phyloP scores from a whole-genome alignment of 1,140 invertebrate genomes.

The Caenorhabditis latens region DNA sequence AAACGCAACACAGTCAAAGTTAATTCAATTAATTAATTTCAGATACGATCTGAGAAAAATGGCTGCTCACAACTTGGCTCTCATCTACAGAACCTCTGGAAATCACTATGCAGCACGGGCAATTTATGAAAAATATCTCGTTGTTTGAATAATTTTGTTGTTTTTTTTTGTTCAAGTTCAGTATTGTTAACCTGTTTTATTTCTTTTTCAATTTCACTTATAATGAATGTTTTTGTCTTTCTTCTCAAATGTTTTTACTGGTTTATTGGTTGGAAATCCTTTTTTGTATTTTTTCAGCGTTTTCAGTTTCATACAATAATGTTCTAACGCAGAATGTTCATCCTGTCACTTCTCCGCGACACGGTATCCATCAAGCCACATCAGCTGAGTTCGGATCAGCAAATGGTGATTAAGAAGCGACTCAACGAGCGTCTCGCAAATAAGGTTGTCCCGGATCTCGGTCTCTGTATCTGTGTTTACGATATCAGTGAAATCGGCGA shows the following conservation, averaged over 20 bases:
- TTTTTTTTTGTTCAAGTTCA: conserved; percentile 38
- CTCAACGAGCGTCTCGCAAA: conserved; percentile 56
- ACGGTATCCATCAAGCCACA: conserved; percentile 30
- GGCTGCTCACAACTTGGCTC: conserved; percentile 79
- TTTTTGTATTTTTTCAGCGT: too few relatives aligned
- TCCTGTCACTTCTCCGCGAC: conserved; percentile 7
- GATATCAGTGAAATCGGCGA: conserved; percentile 57
- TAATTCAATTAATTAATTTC: conserved; percentile 24
- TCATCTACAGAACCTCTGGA: conserved; percentile 78
- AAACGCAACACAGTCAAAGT: background rate
- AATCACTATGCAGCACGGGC: conserved; percentile 77
- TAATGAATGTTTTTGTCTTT: too few relatives aligned
- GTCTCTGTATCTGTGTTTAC: conserved; percentile 60
- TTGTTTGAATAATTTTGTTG: conserved; percentile 73
- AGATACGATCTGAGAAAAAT: conserved; percentile 71
- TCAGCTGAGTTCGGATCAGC: conserved; percentile 12
- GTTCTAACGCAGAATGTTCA: conserved; percentile 21
- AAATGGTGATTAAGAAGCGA: conserved; percentile 51
- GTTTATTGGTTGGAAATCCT: background rate
- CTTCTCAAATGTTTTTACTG: background rate
- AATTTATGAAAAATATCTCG: conserved; percentile 78
- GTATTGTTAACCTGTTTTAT: background rate
- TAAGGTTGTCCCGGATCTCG: conserved; percentile 59
- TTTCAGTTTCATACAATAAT: background rate
- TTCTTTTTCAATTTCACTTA: background rate